Evolutionary conservation across 1,140 invertebrate genomes (phyloP).

Genomic region (Panagrolaimus sp.): DNA sequence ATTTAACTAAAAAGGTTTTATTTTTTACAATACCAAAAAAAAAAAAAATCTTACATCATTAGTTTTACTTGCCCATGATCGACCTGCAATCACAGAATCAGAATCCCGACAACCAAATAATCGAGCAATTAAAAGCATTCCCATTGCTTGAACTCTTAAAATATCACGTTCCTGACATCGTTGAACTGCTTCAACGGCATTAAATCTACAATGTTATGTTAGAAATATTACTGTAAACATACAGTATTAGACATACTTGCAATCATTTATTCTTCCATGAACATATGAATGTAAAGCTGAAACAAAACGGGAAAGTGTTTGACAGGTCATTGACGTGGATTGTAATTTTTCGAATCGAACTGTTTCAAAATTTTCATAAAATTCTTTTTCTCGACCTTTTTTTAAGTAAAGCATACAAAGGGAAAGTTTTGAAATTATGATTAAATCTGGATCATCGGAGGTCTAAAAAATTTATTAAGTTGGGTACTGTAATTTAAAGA

Average conservation of each 20-base stretch:
- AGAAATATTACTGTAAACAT: too few species aligned
- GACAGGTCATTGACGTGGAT: background rate
- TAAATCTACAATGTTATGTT: background rate
- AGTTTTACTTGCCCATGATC: background rate
- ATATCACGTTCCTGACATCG: background rate
- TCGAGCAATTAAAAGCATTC: background rate
- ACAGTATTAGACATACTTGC: too few species aligned
- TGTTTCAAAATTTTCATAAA: background rate
- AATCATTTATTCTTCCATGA: background rate
- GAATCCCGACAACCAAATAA: background rate
- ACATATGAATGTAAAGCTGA: constrained; percentile 1
- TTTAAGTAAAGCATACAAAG: background rate
- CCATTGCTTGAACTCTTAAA: background rate
- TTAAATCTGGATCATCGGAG: background rate
- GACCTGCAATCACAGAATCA: background rate
- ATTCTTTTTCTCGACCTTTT: constrained; percentile 5
- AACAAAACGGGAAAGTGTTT: background rate
- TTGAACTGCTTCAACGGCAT: constrained; percentile 8
- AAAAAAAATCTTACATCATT: too few species aligned
- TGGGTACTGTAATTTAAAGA: too few species aligned
- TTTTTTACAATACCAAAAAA: too few species aligned
- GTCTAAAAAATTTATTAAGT: background rate
- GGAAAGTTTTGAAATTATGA: constrained; percentile 2
- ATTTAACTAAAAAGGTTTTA: too few species aligned
- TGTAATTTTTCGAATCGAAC: background rate